Conservation (phyloP, 2,888 invertebrate species). For the Drosophila siamana region DNA sequence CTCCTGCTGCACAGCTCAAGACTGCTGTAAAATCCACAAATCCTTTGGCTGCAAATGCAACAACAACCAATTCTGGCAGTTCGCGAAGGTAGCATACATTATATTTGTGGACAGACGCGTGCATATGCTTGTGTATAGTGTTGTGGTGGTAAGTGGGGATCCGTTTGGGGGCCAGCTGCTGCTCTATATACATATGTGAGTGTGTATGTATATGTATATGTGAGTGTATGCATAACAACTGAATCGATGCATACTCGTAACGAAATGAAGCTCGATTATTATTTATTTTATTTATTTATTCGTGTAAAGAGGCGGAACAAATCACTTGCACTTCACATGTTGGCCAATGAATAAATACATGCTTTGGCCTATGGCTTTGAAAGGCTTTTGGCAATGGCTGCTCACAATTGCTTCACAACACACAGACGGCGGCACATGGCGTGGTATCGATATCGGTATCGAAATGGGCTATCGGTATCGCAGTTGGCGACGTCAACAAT, state of each 20-base stretch:
- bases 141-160: constrained; percentile 6
- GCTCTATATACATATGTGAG: constrained; percentile 15
- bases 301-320: constrained; percentile 33
- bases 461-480: constrained; percentile 24
- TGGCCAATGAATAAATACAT: constrained; percentile 41
- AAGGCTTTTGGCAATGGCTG: constrained; percentile 35
- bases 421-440: constrained; percentile 23
- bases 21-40: constrained; percentile 79
- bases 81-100: constrained; percentile 78
- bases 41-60: constrained; percentile 83
- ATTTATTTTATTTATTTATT: background rate
- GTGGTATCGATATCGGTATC: constrained; percentile 21
- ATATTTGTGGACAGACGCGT: constrained; percentile 50
- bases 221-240: constrained; percentile 9
- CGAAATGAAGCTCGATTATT: background rate
- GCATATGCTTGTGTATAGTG: constrained; percentile 31
- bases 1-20: constrained; percentile 58
- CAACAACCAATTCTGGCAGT: constrained; percentile 79
- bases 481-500: constrained; percentile 45
- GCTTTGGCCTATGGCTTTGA: constrained; percentile 31
- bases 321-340: constrained; percentile 72
- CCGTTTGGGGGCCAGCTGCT: constrained; percentile 14
- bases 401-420: constrained; percentile 22
- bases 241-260: constrained; percentile 5
- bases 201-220: constrained; percentile 4